Percentiles rank a stretch among this genome's conserved stretches.
phyloP scores from a whole-genome alignment of 2,797 vertebrate species.

The Vipera ursinii region DNA sequence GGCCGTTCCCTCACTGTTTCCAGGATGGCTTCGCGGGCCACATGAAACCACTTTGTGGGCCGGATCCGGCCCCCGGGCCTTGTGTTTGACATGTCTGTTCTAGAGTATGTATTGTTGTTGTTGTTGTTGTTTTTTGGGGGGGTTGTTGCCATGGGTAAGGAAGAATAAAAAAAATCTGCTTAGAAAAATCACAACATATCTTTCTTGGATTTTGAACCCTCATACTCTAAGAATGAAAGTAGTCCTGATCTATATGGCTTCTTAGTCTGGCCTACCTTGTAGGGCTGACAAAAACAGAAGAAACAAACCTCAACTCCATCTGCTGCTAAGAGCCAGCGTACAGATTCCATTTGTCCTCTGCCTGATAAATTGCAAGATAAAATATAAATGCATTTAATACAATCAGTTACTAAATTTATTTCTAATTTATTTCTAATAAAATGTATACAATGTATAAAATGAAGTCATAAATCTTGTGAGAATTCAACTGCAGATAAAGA shows the following conservation, averaged over 20 bases:
- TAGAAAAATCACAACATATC: background rate
- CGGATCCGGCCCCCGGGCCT: too few species aligned
- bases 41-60: too few species aligned
- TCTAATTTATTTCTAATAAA: background rate
- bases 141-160: background rate
- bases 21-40: too few species aligned
- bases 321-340: slow-evolving; percentile 82
- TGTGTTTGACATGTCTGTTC: too few species aligned
- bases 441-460: background rate
- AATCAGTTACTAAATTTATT: background rate
- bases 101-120: too few species aligned
- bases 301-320: slow-evolving; percentile 79
- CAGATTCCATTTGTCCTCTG: slow-evolving; percentile 83
- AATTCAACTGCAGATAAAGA: background rate
- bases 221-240: background rate
- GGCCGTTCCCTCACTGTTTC: too few species aligned
- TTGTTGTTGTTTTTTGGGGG: background rate
- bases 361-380: slow-evolving; percentile 46
- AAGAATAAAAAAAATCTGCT: background rate
- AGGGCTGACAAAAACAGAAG: background rate
- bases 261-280: background rate
- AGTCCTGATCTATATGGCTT: background rate
- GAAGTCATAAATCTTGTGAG: background rate
- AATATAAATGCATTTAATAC: background rate
- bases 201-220: background rate